These are phyloP conservation scores for Hecatera dysodea DNA, from an alignment of 2,888 invertebrate species.

Conservation along the genomic window DNA sequence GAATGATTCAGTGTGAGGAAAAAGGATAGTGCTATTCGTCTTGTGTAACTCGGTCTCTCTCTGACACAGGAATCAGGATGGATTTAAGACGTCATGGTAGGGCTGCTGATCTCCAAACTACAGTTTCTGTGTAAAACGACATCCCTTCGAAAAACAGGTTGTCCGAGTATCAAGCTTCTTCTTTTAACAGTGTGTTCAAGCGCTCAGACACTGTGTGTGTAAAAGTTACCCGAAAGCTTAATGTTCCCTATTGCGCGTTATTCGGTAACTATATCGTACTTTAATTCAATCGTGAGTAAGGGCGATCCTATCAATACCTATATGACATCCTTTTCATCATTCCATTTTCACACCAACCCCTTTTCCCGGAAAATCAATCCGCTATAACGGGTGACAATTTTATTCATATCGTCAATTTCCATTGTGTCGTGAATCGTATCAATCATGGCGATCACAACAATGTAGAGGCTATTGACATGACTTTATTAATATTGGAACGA, in stretches of 20 bases:
- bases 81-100: too few relatives aligned
- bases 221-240: background rate
- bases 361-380: constrained; percentile 39
- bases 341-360: constrained; percentile 23
- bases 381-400: constrained; percentile 35
- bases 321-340: background rate
- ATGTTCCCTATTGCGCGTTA: background rate
- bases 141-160: background rate
- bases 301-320: background rate
- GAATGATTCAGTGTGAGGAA: too few relatives aligned
- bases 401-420: constrained; percentile 31
- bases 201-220: too few relatives aligned
- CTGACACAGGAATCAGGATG: too few relatives aligned
- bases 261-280: background rate
- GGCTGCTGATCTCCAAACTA: background rate
- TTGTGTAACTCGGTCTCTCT: too few relatives aligned
- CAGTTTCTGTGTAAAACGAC: background rate
- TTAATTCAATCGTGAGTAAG: background rate
- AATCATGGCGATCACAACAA: constrained; percentile 42
- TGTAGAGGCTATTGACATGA: constrained; percentile 11
- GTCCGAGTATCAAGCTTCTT: background rate
- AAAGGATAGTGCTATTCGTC: too few relatives aligned
- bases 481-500: constrained; percentile 17
- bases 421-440: constrained; percentile 40
- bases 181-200: too few relatives aligned